Evolutionary conservation across 2,888 invertebrate genomes (phyloP).

Genomic region (Zygogramma bicolorata): DNA sequence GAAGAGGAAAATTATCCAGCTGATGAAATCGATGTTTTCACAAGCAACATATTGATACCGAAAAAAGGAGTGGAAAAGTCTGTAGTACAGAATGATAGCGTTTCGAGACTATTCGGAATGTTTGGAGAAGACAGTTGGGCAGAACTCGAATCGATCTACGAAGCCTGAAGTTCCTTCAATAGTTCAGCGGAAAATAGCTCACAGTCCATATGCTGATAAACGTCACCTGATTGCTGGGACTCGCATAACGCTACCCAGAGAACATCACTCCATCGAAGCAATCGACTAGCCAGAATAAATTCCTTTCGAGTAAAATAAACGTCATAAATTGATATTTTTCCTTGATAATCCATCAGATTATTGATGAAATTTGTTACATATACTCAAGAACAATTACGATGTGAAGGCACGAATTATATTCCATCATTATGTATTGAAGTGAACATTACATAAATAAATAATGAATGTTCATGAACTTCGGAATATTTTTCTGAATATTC

Average conservation of each 20-base stretch:
- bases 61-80: neutral
- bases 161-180: conserved; percentile 40
- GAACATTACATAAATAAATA: too few species aligned
- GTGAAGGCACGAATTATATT: too few species aligned
- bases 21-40: neutral
- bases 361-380: too few species aligned
- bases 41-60: neutral
- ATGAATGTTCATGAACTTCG: too few species aligned
- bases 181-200: conserved; percentile 39
- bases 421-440: too few species aligned
- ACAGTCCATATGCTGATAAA: conserved; percentile 44
- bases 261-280: neutral
- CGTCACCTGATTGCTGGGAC: conserved; percentile 17
- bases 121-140: conserved; percentile 38
- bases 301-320: too few species aligned
- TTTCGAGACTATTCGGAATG: neutral
- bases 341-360: too few species aligned
- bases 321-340: too few species aligned
- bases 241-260: neutral
- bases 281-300: too few species aligned
- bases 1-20: neutral
- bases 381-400: too few species aligned
- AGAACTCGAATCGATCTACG: neutral
- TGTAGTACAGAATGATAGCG: neutral
- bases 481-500: too few species aligned